Percentiles rank a stretch among this genome's conserved stretches.
Conservation (phyloP, 2,797 vertebrate species). For the Heterohyrax brucei region DNA sequence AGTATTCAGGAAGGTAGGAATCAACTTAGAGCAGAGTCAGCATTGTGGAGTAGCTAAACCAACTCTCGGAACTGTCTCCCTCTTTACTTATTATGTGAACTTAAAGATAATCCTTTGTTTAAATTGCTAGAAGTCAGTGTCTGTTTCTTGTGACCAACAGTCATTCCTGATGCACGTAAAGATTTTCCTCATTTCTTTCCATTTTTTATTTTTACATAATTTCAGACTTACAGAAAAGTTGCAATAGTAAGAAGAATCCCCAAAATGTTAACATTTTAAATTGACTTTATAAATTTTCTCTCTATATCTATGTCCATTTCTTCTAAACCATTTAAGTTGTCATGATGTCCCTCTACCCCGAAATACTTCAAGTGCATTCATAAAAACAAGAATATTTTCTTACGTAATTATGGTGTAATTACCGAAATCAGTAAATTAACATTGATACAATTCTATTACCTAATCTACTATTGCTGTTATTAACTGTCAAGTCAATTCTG, state of each 20-base stretch:
- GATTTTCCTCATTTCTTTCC: neutral
- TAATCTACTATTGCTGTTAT: neutral
- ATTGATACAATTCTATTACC: neutral
- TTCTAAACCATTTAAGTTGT: constrained; percentile 9
- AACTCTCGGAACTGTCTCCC: neutral
- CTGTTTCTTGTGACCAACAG: constrained; percentile 17
- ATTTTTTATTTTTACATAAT: neutral
- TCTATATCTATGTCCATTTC: neutral
- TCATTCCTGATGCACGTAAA: neutral
- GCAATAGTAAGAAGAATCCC: neutral
- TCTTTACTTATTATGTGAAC: neutral
- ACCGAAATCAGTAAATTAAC: neutral
- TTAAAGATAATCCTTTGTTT: neutral
- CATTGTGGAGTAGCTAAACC: neutral
- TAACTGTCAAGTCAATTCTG: neutral
- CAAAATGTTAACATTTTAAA: neutral
- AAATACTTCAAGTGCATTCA: neutral
- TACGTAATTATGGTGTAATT: neutral
- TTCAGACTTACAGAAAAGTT: constrained; percentile 15
- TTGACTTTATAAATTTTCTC: neutral
- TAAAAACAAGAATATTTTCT: constrained; percentile 3
- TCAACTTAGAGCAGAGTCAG: neutral
- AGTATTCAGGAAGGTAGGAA: neutral
- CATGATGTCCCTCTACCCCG: neutral
- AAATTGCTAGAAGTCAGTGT: neutral